Evolutionary conservation across 35 echinoderm and acorn worm species (phyloP), one percentile per base, ranked within the genome.

Genomic region (Heliocidaris tuberculata): DNA sequence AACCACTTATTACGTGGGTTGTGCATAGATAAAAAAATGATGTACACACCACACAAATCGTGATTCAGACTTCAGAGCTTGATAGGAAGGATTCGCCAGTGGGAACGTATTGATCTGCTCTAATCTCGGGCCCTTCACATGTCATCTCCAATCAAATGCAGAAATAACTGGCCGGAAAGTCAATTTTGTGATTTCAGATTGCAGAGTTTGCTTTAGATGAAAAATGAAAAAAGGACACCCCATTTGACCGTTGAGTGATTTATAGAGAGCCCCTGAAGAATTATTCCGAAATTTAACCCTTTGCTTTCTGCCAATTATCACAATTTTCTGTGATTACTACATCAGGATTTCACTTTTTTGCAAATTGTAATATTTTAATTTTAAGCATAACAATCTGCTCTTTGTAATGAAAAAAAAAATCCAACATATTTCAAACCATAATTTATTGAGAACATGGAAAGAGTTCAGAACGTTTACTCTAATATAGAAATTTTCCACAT

Each of bases 151-250:
- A 93, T 93, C 91, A 93, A 59, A 59, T 59, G 29, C 49, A 59
- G 91, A 50, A 93, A 59, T 59, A 52, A 93, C 47, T 93, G 50
- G 91, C 50, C 91, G 47, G 47, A 93, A 93, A 93, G 91, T 11
- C 47, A 93, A 93, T 93, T 93, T 93, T 89, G 31, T 89, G 87
- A 89, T 89, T 89, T 78, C 65, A 78, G 65, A 78, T 78, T 78
- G n/a, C 21, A n/a, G 65, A 78, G 65, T 78, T 78, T 78, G 65
- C 21, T 78, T 78, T n/a, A 78, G 65, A 78, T 78, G 65, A 78
- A 21, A 78, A 78, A 78, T 19, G 21, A 8, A 78, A 24, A 78
- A n/a, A 29, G 8, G 17, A 78, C 21, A 78, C 8, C 65, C 17
- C 21, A 78, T n/a, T 78, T 78, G 65, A 78, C 65, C 27, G 65